A percentile compares a stretch with the other conserved stretches of the same genome.
Evolutionary conservation across 2,797 vertebrate species (phyloP).

Genomic region (Sebastes hopkinsi): DNA sequence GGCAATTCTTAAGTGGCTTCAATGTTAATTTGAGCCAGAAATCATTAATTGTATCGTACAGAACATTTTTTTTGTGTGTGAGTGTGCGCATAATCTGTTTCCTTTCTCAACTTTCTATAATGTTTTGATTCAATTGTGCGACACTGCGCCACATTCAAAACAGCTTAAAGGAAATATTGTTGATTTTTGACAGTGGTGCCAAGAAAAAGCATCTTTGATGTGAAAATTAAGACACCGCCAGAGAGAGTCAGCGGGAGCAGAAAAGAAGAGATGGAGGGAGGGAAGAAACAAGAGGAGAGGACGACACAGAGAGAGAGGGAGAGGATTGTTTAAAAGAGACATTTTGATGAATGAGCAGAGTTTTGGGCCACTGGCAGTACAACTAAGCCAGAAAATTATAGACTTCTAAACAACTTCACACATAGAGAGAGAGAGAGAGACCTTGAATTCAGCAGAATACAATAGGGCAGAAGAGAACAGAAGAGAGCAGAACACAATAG

Average conservation of each 20-base stretch:
- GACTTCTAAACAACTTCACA: constrained; percentile 67
- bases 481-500: not conserved
- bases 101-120: constrained; percentile 23
- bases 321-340: constrained; percentile 59
- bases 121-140: constrained; percentile 34
- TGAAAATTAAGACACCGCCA: constrained; percentile 50
- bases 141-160: constrained; percentile 30
- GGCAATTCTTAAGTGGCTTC: constrained; percentile 6
- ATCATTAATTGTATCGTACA: constrained; percentile 12
- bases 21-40: constrained; percentile 23
- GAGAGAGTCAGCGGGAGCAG: not conserved
- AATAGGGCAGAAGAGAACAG: not conserved
- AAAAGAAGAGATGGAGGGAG: not conserved
- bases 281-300: not conserved
- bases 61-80: not conserved
- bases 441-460: constrained; percentile 28
- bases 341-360: constrained; percentile 69
- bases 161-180: constrained; percentile 40
- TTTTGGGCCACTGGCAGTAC: constrained; percentile 59
- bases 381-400: constrained; percentile 62
- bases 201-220: constrained; percentile 51
- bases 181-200: constrained; percentile 44
- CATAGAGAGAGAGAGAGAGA: constrained; percentile 4
- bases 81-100: constrained; percentile 27
- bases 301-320: too few relatives aligned